Conservation (phyloP, 2,113 vertebrate genomes). For the Sus scrofa region DNA sequence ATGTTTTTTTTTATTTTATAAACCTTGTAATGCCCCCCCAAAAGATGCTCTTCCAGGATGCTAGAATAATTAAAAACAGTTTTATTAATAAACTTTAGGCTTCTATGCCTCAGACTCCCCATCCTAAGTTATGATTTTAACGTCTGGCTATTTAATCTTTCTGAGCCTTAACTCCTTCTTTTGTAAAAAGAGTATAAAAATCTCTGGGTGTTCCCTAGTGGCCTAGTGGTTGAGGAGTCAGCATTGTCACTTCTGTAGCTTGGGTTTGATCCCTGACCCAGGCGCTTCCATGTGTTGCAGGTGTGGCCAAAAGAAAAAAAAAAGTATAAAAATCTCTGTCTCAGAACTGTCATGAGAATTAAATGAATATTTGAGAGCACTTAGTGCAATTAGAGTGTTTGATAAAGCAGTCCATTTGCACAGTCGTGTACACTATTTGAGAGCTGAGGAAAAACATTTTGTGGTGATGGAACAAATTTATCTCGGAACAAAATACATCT, state of each 20-base stretch:
- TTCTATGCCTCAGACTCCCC: neutral
- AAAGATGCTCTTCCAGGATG: neutral
- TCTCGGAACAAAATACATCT: neutral
- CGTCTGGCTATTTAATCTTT: slow-evolving; percentile 10
- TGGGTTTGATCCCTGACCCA: too few relatives aligned
- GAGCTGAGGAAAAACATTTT: neutral
- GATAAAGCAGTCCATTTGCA: neutral
- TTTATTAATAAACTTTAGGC: neutral
- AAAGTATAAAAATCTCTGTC: neutral
- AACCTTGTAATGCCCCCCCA: neutral
- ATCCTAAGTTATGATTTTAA: neutral
- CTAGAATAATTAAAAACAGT: neutral
- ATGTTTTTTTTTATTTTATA: slow-evolving; percentile 15
- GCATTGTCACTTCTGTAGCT: too few relatives aligned
- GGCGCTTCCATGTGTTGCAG: too few relatives aligned
- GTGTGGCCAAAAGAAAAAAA: neutral
- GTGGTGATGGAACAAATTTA: neutral
- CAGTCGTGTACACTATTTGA: neutral
- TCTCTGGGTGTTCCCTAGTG: neutral
- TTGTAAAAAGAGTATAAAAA: slow-evolving; percentile 35
- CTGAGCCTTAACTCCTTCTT: neutral
- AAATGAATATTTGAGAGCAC: neutral
- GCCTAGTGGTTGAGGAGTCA: too few relatives aligned
- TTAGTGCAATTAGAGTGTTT: neutral
- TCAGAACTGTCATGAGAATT: neutral